phyloP scores from a whole-genome alignment of 92 coral and sea anemone genomes.

The Bergia puertoricense region DNA sequence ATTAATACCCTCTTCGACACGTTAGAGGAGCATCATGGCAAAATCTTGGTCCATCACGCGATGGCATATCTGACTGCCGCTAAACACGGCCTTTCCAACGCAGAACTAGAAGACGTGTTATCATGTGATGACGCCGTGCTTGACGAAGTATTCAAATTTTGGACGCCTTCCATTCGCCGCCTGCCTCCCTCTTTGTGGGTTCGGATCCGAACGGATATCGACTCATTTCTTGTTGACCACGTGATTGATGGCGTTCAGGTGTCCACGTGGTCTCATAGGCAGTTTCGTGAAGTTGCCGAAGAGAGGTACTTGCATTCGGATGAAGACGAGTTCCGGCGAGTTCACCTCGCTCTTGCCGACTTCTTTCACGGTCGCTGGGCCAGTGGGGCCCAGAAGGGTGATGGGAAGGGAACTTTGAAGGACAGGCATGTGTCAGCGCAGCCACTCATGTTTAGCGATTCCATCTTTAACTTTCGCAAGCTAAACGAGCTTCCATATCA shows the following conservation, averaged over 20 bases:
- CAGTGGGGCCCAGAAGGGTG: conserved; percentile 73
- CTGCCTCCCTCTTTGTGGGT: conserved; percentile 71
- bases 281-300: conserved; percentile 80
- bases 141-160: conserved; percentile 72
- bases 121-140: conserved; percentile 84
- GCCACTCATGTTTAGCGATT: conserved; percentile 65
- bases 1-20: conserved; percentile 70
- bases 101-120: conserved; percentile 88
- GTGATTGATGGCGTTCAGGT: conserved; percentile 79
- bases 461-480: conserved; percentile 71
- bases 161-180: conserved; percentile 81
- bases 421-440: conserved; percentile 80
- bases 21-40: conserved; percentile 83
- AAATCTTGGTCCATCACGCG: conserved; percentile 59
- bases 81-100: conserved; percentile 76
- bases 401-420: conserved; percentile 68
- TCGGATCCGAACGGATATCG: conserved; percentile 80
- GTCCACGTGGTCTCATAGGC: conserved; percentile 87
- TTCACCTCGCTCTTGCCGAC: conserved; percentile 74
- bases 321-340: conserved; percentile 55
- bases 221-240: conserved; percentile 69
- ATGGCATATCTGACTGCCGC: conserved; percentile 83
- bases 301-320: conserved; percentile 76
- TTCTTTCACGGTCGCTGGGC: conserved; percentile 86
- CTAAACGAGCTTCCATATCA: conserved; percentile 79